Evolutionary conservation across 1,140 invertebrate species (phyloP).

Genomic region (Notospermus geniculatus): DNA sequence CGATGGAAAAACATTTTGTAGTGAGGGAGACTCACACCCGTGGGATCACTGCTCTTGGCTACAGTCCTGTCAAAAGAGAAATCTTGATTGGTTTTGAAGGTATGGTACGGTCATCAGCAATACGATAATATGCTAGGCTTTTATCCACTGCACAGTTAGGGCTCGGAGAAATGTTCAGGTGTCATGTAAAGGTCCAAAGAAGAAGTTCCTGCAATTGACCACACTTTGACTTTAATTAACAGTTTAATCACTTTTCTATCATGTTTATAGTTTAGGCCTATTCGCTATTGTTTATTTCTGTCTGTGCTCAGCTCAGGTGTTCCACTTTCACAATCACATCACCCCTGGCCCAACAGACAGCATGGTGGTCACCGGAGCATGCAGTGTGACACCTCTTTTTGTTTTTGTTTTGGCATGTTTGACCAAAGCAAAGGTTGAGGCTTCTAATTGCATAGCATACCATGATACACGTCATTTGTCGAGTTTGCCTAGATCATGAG

Average conservation of each 20-base stretch:
- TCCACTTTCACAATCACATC: too few relatives aligned
- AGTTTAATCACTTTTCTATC: too few relatives aligned
- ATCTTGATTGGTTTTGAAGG: constrained; percentile 56
- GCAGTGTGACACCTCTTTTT: too few relatives aligned
- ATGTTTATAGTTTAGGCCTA: too few relatives aligned
- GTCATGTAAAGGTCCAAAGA: too few relatives aligned
- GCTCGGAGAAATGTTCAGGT: too few relatives aligned
- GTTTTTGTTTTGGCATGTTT: neutral
- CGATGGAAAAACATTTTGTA: constrained; percentile 53
- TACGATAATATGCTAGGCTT: neutral
- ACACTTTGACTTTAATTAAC: neutral
- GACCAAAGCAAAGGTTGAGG: neutral
- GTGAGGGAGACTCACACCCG: constrained; percentile 51
- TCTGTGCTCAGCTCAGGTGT: too few relatives aligned
- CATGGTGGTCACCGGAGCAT: too few relatives aligned
- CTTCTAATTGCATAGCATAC: neutral
- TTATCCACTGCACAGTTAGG: neutral
- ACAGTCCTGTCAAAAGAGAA: constrained; percentile 47
- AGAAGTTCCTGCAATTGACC: too few relatives aligned
- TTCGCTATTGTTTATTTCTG: too few relatives aligned
- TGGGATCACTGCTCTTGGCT: constrained; percentile 51
- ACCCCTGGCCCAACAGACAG: too few relatives aligned
- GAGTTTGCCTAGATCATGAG: too few relatives aligned
- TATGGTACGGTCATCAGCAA: constrained; percentile 15
- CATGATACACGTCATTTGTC: neutral